Evolutionary conservation across 2,113 vertebrate genomes (phyloP).

Genomic region (Pongo abelii): DNA sequence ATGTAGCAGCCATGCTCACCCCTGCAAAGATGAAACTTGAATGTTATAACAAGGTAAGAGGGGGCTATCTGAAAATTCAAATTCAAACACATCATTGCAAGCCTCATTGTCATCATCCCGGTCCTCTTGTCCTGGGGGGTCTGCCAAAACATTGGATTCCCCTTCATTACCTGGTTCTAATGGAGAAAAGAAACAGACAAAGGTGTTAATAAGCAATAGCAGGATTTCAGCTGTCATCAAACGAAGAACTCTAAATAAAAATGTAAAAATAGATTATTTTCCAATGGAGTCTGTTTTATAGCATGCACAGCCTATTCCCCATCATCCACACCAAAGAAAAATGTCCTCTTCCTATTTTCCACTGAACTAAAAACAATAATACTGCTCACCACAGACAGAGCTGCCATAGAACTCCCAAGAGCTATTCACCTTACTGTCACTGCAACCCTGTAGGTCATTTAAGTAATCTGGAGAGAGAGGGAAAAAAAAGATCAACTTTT

Average conservation of each 20-base stretch:
- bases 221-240: background rate
- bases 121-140: constrained; percentile 88
- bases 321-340: background rate
- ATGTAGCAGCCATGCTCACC: constrained; percentile 83
- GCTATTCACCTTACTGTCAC: constrained; percentile 86
- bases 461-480: constrained; percentile 89
- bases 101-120: constrained; percentile 86
- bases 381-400: constrained; percentile 91
- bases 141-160: constrained; percentile 88
- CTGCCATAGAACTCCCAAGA: constrained; percentile 95
- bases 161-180: constrained; percentile 88
- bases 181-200: background rate
- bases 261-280: background rate
- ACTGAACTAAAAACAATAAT: constrained; percentile 74
- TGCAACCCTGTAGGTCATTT: constrained; percentile 91
- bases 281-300: too few relatives aligned
- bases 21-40: constrained; percentile 93
- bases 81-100: constrained; percentile 90
- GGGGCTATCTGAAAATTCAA: constrained; percentile 91
- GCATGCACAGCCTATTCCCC: background rate
- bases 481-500: constrained; percentile 70
- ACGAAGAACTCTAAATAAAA: constrained; percentile 68
- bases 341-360: constrained; percentile 62
- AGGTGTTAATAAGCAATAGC: background rate
- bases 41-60: constrained; percentile 94